Percentiles rank a stretch among this genome's conserved stretches.
Conservation (phyloP, 2,888 invertebrate species). For the Agrenia bidenticulata region DNA sequence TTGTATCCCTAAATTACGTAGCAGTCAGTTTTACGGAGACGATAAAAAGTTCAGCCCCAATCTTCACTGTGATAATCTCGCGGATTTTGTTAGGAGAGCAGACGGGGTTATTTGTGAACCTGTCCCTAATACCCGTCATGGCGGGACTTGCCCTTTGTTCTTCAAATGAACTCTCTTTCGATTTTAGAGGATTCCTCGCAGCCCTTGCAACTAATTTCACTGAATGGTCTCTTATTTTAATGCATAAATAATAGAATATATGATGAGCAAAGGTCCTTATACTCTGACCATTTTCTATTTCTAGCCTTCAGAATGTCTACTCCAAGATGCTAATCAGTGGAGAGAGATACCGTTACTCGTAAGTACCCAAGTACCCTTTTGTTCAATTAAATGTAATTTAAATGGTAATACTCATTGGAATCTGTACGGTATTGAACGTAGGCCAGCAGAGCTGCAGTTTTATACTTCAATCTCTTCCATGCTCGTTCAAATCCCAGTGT, state of each 20-base stretch:
- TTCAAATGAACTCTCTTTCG: constrained; percentile 74
- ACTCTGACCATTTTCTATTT: constrained; percentile 17
- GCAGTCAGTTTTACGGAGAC: constrained; percentile 80
- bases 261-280: not conserved
- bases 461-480: constrained; percentile 74
- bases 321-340: constrained; percentile 75
- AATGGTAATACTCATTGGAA: no score
- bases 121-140: constrained; percentile 76
- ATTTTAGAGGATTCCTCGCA: constrained; percentile 69
- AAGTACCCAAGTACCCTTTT: no score
- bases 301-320: constrained; percentile 73
- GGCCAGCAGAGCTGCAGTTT: constrained; percentile 76
- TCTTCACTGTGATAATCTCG: constrained; percentile 75
- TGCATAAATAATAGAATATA: not conserved
- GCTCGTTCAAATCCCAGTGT: constrained; percentile 70
- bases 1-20: constrained; percentile 73
- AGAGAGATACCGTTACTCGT: constrained; percentile 73
- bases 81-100: constrained; percentile 61
- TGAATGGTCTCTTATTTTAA: constrained; percentile 64
- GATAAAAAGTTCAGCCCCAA: constrained; percentile 75
- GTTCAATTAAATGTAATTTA: no score
- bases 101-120: constrained; percentile 68
- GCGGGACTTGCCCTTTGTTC: constrained; percentile 73
- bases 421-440: constrained; percentile 54
- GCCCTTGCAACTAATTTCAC: constrained; percentile 77